A percentile compares a stretch with the other conserved stretches of the same genome.
phyloP scores from a whole-genome alignment of 2,113 vertebrate genomes.

The Scomber scombrus region DNA sequence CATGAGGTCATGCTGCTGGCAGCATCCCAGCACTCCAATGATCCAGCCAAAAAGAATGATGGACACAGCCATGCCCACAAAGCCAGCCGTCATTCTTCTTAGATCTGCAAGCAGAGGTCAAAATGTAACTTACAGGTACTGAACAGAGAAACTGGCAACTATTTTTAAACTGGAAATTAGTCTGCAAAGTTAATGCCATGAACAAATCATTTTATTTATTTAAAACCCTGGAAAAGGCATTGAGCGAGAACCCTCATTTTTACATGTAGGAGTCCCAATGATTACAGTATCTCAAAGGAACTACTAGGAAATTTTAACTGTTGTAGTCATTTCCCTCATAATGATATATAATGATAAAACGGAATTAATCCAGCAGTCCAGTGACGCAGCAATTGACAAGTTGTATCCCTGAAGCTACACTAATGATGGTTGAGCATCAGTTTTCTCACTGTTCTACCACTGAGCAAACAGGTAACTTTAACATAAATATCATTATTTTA shows the following conservation, averaged over 20 bases:
- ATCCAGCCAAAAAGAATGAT: conserved; percentile 95
- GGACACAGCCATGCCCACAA: conserved; percentile 94
- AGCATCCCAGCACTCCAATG: conserved; percentile 93
- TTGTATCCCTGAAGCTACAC: neutral
- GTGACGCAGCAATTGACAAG: neutral
- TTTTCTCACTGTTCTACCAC: neutral
- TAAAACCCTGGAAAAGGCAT: too few species aligned
- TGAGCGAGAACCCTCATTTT: too few species aligned
- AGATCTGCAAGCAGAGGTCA: conserved; percentile 83
- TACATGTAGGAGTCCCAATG: too few species aligned
- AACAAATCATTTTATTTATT: too few species aligned
- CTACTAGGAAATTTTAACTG: neutral
- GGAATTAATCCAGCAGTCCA: neutral
- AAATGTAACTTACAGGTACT: neutral
- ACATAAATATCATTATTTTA: neutral
- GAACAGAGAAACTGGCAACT: neutral
- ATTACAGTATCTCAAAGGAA: neutral
- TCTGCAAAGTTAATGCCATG: neutral
- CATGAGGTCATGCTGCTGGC: conserved; percentile 95
- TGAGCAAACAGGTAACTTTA: neutral
- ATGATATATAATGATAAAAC: neutral
- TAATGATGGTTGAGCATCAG: neutral
- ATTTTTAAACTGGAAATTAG: neutral
- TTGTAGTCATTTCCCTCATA: neutral
- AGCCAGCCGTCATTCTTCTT: conserved; percentile 94